These are phyloP conservation scores for Etheostoma nigrum DNA, from an alignment of 2,797 vertebrate species.

Conservation along the genomic window DNA sequence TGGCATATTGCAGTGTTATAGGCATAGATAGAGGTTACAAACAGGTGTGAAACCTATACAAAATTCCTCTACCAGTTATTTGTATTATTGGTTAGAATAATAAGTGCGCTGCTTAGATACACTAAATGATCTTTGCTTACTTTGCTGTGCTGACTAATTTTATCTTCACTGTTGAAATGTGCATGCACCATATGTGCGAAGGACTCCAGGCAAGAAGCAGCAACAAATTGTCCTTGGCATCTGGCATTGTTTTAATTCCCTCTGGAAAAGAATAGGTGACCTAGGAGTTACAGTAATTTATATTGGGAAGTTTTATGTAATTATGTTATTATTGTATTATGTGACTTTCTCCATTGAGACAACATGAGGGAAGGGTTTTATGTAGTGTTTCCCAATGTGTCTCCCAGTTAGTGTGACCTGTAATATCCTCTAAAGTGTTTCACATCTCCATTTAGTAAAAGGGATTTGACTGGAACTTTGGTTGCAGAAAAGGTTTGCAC, in stretches of 20 bases:
- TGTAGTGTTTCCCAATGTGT: background rate
- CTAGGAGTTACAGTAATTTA: constrained; percentile 23
- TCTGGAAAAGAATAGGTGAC: constrained; percentile 29
- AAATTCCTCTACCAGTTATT: background rate
- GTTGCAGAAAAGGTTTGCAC: constrained; percentile 32
- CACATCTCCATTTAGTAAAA: background rate
- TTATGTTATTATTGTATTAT: constrained; percentile 1
- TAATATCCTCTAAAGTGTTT: constrained; percentile 10
- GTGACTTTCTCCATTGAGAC: constrained; percentile 4
- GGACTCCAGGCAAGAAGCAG: constrained; percentile 6
- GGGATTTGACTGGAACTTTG: background rate
- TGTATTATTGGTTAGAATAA: background rate
- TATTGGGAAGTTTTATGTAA: constrained; percentile 12
- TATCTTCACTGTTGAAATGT: background rate
- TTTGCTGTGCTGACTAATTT: background rate
- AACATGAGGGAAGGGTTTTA: background rate
- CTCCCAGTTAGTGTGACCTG: constrained; percentile 4
- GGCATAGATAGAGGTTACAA: background rate
- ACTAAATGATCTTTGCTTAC: background rate
- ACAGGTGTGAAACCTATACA: background rate
- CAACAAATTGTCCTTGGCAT: constrained; percentile 21
- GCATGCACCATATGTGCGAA: constrained; percentile 9
- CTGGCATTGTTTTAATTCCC: constrained; percentile 34
- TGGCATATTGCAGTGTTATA: background rate
- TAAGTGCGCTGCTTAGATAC: background rate